phyloP scores from a whole-genome alignment of 1,140 invertebrate genomes.

The Platyura marginata region DNA sequence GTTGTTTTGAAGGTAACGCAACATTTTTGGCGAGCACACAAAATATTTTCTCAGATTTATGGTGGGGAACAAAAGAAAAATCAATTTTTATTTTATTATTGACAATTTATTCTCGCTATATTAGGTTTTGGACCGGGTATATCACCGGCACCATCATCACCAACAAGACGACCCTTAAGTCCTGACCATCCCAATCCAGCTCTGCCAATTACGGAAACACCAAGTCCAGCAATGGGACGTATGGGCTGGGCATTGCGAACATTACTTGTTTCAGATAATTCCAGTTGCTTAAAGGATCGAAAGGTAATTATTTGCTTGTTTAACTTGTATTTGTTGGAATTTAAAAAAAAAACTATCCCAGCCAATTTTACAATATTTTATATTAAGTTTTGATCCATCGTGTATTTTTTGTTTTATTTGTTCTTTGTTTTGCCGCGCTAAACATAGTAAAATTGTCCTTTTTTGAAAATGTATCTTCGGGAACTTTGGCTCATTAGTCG shows the following conservation, averaged over 20 bases:
- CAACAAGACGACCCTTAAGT: constrained; percentile 30
- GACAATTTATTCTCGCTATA: too few relatives aligned
- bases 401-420: too few relatives aligned
- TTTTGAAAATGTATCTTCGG: too few relatives aligned
- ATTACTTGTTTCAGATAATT: constrained; percentile 38
- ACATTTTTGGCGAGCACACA: neutral
- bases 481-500: too few relatives aligned
- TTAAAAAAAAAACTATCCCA: neutral
- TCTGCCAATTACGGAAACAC: constrained; percentile 38
- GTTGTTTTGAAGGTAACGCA: neutral
- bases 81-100: neutral
- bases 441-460: too few relatives aligned
- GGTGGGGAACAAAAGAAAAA: neutral
- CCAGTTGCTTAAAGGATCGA: constrained; percentile 40
- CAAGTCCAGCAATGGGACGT: constrained; percentile 40
- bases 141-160: constrained; percentile 21
- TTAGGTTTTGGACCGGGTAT: constrained; percentile 32
- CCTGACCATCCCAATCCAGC: constrained; percentile 39
- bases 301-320: constrained; percentile 20
- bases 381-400: too few relatives aligned
- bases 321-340: neutral
- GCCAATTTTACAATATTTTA: too few relatives aligned
- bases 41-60: neutral
- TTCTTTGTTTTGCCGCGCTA: too few relatives aligned
- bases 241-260: constrained; percentile 52